Percentiles rank a stretch among this genome's conserved stretches.
phyloP scores from a whole-genome alignment of 2,113 vertebrate genomes.

The Scolopax mira region DNA sequence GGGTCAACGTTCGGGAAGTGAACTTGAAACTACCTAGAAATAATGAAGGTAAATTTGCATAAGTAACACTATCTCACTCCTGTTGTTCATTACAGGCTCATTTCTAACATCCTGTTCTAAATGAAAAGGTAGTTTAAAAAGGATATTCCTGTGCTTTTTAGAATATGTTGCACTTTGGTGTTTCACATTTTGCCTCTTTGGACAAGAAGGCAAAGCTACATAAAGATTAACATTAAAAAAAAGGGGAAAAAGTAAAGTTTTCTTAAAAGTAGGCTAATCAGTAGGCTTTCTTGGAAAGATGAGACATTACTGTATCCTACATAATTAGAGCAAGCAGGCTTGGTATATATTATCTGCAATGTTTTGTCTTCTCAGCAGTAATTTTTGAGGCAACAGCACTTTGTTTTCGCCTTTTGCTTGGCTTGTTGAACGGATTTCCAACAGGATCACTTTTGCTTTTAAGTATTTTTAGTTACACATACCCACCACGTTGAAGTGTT shows the following conservation, averaged over 20 bases:
- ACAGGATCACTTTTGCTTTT: neutral
- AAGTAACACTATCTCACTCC: neutral
- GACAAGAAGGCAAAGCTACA: neutral
- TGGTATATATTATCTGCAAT: neutral
- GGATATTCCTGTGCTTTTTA: neutral
- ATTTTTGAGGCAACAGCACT: neutral
- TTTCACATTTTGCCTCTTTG: neutral
- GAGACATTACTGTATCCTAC: neutral
- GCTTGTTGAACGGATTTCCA: neutral
- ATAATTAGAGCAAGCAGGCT: neutral
- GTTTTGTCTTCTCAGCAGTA: neutral
- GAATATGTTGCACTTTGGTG: fast-evolving
- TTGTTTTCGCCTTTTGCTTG: neutral
- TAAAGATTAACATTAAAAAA: neutral
- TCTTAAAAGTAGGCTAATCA: neutral
- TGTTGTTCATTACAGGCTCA: neutral
- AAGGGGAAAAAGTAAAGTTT: neutral
- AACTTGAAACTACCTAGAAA: neutral
- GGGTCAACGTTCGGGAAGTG: neutral
- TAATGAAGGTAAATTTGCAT: neutral
- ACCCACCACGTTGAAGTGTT: neutral
- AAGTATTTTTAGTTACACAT: neutral
- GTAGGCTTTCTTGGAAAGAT: neutral
- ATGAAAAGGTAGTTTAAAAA: neutral
- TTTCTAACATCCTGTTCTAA: neutral